Conservation (phyloP, 2,797 vertebrate species). For the Notolepis coatsorum region DNA sequence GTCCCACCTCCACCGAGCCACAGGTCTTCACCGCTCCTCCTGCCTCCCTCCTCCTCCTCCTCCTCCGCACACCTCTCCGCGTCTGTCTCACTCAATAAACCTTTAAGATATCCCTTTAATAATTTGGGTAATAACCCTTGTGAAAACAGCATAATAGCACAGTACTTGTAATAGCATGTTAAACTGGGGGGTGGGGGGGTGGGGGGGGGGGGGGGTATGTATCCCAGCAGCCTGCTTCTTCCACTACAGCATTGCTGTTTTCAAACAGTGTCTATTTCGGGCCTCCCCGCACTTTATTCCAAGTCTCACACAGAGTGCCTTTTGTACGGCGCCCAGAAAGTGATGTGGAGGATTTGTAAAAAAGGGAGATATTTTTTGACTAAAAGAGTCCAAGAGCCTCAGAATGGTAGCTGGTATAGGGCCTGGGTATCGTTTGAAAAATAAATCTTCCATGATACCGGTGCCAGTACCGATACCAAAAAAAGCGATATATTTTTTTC, state of each 20-base stretch:
- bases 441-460: too few relatives aligned
- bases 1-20: too few relatives aligned
- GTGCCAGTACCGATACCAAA: too few relatives aligned
- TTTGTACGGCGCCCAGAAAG: conserved; percentile 79
- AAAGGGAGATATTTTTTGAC: conserved; percentile 71
- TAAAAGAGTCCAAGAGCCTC: conserved; percentile 55
- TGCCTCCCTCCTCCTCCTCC: too few relatives aligned
- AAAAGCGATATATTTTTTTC: too few relatives aligned
- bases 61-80: conserved; percentile 2
- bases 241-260: conserved; percentile 78
- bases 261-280: conserved; percentile 84
- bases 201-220: too few relatives aligned
- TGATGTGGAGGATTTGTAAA: conserved; percentile 72
- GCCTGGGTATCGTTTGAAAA: too few relatives aligned
- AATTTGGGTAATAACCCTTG: conserved; percentile 2
- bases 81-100: conserved; percentile 21
- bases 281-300: conserved; percentile 78
- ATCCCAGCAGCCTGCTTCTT: conserved; percentile 74
- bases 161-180: conserved; percentile 41
- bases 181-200: too few relatives aligned
- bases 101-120: neutral
- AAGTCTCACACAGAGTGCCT: conserved; percentile 82
- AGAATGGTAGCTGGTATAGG: conserved; percentile 55
- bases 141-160: conserved; percentile 13
- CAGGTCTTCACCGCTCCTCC: too few relatives aligned